Percentiles rank a stretch among this genome's conserved stretches.
These are phyloP conservation scores for Hystrix cristata DNA, from an alignment of 2,113 vertebrate genomes.

Conservation along the genomic window DNA sequence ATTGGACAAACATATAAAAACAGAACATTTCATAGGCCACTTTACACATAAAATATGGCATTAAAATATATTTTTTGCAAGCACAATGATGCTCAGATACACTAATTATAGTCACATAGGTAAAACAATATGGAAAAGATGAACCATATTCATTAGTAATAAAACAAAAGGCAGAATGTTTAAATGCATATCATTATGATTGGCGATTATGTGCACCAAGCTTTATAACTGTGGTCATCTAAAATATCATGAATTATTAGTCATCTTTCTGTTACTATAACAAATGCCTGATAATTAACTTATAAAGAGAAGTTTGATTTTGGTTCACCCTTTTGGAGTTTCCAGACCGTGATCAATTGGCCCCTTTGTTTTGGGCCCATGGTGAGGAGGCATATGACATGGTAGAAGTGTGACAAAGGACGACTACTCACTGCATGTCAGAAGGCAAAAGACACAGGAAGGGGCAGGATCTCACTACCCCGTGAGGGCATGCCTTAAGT, in stretches of 20 bases:
- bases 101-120: background rate
- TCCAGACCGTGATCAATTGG: background rate
- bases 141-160: background rate
- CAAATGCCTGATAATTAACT: background rate
- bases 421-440: background rate
- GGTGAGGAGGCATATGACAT: background rate
- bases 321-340: background rate
- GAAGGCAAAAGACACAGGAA: background rate
- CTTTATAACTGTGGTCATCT: background rate
- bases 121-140: background rate
- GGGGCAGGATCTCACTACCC: background rate
- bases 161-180: background rate
- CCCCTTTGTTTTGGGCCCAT: background rate
- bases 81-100: background rate
- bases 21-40: background rate
- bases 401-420: background rate
- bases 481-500: background rate
- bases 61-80: background rate
- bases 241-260: background rate
- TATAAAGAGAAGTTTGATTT: background rate
- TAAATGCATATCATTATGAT: background rate
- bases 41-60: background rate
- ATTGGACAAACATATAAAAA: background rate
- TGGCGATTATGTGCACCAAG: background rate
- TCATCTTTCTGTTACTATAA: background rate